Evolutionary conservation across 2,797 vertebrate species (phyloP).

Genomic region (Caiman crocodilus): DNA sequence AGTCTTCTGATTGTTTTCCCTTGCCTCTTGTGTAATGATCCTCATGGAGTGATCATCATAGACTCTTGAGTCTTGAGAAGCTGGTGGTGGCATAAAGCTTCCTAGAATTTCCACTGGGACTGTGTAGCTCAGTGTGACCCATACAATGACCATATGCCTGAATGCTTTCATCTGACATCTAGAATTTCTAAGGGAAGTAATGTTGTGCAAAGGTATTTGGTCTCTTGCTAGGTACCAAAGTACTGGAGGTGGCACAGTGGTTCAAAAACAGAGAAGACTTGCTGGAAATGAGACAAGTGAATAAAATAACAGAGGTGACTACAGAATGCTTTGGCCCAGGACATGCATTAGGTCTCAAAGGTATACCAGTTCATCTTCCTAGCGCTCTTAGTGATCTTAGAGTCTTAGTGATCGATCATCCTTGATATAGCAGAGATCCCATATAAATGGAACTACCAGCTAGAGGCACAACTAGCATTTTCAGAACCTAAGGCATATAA

Average conservation of each 20-base stretch:
- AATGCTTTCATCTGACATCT: neutral
- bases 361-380: slow-evolving; percentile 75
- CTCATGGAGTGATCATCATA: neutral
- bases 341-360: slow-evolving; percentile 78
- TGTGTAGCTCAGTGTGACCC: no score
- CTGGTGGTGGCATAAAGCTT: no score
- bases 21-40: neutral
- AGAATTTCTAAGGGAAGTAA: neutral
- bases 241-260: slow-evolving; percentile 84
- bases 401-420: neutral
- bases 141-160: no score
- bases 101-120: no score
- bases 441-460: accelerated
- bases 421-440: neutral
- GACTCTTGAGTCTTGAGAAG: no score
- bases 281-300: slow-evolving; percentile 83
- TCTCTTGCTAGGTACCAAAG: slow-evolving; percentile 79
- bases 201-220: neutral
- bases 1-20: neutral
- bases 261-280: slow-evolving; percentile 86
- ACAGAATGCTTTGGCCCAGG: slow-evolving; percentile 85
- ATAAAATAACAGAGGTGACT: slow-evolving; percentile 75
- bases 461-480: neutral
- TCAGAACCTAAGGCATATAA: no score
- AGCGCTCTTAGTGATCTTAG: neutral